Base-by-base conservation (phyloP, 2,797 vertebrate genomes). In the Sciaenops ocellatus region DNA sequence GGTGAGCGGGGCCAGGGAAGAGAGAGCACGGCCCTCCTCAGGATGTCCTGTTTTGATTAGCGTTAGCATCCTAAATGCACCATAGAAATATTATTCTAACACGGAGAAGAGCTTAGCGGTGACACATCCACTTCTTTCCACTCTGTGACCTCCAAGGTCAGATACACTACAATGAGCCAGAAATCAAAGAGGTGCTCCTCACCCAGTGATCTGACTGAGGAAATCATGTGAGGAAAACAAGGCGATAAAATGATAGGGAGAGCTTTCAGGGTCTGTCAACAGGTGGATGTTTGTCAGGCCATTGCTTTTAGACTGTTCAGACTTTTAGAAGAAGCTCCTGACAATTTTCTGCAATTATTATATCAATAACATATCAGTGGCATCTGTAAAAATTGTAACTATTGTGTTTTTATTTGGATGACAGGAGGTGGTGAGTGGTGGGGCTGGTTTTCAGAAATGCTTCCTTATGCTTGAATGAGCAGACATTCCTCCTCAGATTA, bases 21-120 rank as follows among this genome's bases (percentile, higher is more conserved):
- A 91, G 90, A 90, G 90, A 85, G 86, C 85, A 56, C 74, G 73
- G 91, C 96, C 96, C 81, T 95, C 95, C 64, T 95, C 97, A 99
- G 98, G 98, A 99, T 98, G 96, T 99, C 98, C 98, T 99, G 98
- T 99, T 99, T 98, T 99, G 97, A 99, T 97, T 97, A 97, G 97
- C 91, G 96, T 96, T 98, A 97, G 97, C 97, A 97, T 98, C 97
- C 97, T 97, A 96, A 96, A 92, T 95, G 95, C 95, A 93, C 95
- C 96, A 93, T 95, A 96, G 98, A 97, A 98, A 98, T 98, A 98
- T 98, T 99, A 97, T 99, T 97, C 91, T 97, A 97, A 96, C 94
- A 94, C 94, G 87, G 94, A 96, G 96, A 90, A 92, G 84, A 91
- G 92, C 93, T 89, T 67, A 73, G 87, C 48, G 71, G 87, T 90